Conservation (phyloP, 2,113 vertebrate genomes). For the Aplodontia rufa region DNA sequence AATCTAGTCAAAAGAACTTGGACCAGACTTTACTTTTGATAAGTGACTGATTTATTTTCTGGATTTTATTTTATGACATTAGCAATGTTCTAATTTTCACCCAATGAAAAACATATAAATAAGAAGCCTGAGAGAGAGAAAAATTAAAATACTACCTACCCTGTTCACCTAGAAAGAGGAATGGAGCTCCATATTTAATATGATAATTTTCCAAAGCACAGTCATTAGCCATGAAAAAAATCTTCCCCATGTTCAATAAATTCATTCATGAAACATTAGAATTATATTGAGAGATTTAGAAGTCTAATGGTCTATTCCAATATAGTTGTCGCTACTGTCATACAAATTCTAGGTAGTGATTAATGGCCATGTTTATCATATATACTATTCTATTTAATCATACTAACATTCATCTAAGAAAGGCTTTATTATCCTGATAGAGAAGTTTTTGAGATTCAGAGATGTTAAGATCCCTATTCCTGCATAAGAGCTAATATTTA, state of each 20-base stretch:
- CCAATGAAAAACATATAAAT: slow-evolving; percentile 13
- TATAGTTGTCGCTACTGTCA: not conserved
- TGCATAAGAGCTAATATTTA: not conserved
- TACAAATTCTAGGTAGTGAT: not conserved
- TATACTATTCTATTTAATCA: not conserved
- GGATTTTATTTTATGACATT: slow-evolving; percentile 11
- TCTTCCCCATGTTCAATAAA: not conserved
- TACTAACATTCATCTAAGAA: not conserved
- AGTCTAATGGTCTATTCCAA: not conserved
- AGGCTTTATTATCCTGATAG: not conserved
- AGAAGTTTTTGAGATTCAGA: slow-evolving; percentile 24
- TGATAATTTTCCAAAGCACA: not conserved
- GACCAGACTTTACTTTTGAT: not conserved
- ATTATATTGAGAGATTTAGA: not conserved
- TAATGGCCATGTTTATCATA: not conserved
- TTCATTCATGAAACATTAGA: not conserved
- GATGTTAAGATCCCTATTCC: not conserved
- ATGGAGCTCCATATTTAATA: not conserved
- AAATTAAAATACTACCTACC: not conserved
- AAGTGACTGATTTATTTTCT: not conserved
- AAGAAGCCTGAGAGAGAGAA: not conserved
- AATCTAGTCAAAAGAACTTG: not conserved
- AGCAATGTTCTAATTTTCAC: not conserved
- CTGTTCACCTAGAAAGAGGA: not conserved
- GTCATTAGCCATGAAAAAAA: not conserved